phyloP scores from a whole-genome alignment of 2,888 invertebrate species.

The Andrena marginata region DNA sequence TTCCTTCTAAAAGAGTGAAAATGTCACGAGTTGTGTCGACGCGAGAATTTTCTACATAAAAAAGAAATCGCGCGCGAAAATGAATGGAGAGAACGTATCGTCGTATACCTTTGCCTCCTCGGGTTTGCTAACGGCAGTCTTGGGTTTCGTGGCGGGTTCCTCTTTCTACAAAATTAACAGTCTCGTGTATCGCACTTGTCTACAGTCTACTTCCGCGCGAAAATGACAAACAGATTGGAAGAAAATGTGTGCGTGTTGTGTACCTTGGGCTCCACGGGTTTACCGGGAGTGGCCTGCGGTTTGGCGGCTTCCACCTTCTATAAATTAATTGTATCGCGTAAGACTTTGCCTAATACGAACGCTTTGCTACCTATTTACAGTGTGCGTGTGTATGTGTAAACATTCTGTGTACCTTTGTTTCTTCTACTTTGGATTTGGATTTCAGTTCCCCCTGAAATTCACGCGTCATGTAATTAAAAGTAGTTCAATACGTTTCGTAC shows the following conservation, averaged over 20 bases:
- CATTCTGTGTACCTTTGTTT: constrained; percentile 59
- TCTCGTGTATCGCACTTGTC: constrained; percentile 16
- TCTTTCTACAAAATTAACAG: constrained; percentile 69
- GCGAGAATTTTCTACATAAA: no score
- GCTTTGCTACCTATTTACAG: not conserved
- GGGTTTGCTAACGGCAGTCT: constrained; percentile 64
- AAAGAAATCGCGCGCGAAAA: not conserved
- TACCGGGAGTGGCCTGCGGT: constrained; percentile 53
- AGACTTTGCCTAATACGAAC: not conserved
- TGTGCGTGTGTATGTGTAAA: constrained; percentile 12
- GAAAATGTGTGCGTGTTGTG: constrained; percentile 37
- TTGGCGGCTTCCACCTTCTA: constrained; percentile 64
- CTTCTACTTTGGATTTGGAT: constrained; percentile 56
- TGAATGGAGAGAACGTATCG: not conserved
- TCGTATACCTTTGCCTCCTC: constrained; percentile 72
- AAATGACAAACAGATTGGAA: not conserved
- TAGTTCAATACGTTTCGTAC: not conserved
- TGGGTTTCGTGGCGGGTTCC: constrained; percentile 68
- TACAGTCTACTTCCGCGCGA: not conserved
- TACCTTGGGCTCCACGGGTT: constrained; percentile 75
- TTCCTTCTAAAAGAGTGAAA: constrained; percentile 63
- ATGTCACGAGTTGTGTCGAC: not conserved
- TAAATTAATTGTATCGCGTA: constrained; percentile 20
- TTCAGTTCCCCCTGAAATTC: constrained; percentile 70
- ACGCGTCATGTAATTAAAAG: constrained; percentile 25